A percentile compares a stretch with the other conserved stretches of the same genome.
These are phyloP conservation scores for Erebia palarica DNA, from an alignment of 2,888 invertebrate species.

Conservation along the genomic window DNA sequence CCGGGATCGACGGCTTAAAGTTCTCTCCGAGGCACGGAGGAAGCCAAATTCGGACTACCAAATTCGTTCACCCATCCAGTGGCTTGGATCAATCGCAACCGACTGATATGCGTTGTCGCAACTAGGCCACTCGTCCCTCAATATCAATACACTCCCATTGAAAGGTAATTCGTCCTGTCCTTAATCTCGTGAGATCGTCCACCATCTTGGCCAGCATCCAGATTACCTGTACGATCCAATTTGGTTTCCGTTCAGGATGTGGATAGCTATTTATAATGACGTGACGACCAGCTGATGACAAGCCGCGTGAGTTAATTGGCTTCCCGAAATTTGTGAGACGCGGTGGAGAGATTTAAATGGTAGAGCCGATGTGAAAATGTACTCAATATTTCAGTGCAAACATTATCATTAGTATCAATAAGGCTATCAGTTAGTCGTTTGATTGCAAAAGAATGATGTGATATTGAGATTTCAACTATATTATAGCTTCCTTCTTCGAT, in stretches of 20 bases:
- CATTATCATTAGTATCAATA: neutral
- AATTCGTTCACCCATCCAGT: too few species aligned
- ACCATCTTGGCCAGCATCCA: constrained; percentile 62
- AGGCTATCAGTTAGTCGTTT: neutral
- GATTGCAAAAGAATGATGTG: neutral
- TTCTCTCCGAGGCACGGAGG: too few species aligned
- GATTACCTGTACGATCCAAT: constrained; percentile 71
- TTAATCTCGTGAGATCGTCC: constrained; percentile 39
- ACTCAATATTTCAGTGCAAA: neutral
- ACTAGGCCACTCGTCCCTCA: too few species aligned
- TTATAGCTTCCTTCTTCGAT: too few species aligned
- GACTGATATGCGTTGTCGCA: too few species aligned
- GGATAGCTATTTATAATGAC: constrained; percentile 65
- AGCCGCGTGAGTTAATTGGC: constrained; percentile 41
- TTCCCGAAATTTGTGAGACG: constrained; percentile 30
- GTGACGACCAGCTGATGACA: constrained; percentile 56
- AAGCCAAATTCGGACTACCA: too few species aligned
- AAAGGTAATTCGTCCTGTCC: constrained; percentile 26
- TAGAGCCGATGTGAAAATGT: neutral
- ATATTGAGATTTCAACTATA: too few species aligned
- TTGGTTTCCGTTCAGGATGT: constrained; percentile 73
- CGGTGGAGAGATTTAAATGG: neutral
- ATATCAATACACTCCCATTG: neutral
- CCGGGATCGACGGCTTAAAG: too few species aligned
- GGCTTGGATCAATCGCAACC: too few species aligned